phyloP scores from a whole-genome alignment of 2,113 vertebrate genomes.

The Burhinus bistriatus region DNA sequence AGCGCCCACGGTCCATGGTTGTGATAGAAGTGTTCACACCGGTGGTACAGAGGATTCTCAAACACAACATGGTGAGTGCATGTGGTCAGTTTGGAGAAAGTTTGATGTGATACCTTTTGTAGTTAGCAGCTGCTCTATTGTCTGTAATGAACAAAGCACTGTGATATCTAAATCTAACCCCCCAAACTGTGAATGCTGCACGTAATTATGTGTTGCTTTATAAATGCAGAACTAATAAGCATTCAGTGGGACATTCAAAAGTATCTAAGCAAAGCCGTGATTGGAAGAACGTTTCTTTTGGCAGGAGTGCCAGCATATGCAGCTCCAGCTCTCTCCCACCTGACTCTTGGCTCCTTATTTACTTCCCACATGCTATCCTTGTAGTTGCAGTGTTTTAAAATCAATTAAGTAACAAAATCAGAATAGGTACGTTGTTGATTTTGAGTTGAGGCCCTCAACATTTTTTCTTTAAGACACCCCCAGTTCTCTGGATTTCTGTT shows the following conservation, averaged over 20 bases:
- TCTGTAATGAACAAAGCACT: neutral
- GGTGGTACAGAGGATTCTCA: slow-evolving; percentile 98
- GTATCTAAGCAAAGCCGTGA: neutral
- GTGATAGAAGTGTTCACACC: slow-evolving; percentile 99
- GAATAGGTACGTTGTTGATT: neutral
- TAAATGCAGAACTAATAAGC: neutral
- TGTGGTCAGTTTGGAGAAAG: rapidly evolving
- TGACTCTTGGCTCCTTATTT: neutral
- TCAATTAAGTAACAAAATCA: neutral
- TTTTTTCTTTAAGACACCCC: neutral
- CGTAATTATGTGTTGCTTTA: neutral
- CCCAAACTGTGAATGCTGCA: neutral
- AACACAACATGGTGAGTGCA: slow-evolving; percentile 96
- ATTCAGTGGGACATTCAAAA: neutral
- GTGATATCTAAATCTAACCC: neutral
- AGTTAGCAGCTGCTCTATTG: neutral
- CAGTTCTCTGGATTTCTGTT: neutral
- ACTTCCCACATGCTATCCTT: neutral
- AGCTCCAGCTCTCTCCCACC: neutral
- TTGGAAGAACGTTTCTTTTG: neutral
- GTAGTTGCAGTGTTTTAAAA: neutral
- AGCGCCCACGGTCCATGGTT: slow-evolving; percentile 96
- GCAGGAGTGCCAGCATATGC: neutral
- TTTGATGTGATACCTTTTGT: neutral
- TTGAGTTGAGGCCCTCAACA: neutral